Evolutionary conservation across 2,797 vertebrate genomes (phyloP).

Genomic region (Liparis tanakae): DNA sequence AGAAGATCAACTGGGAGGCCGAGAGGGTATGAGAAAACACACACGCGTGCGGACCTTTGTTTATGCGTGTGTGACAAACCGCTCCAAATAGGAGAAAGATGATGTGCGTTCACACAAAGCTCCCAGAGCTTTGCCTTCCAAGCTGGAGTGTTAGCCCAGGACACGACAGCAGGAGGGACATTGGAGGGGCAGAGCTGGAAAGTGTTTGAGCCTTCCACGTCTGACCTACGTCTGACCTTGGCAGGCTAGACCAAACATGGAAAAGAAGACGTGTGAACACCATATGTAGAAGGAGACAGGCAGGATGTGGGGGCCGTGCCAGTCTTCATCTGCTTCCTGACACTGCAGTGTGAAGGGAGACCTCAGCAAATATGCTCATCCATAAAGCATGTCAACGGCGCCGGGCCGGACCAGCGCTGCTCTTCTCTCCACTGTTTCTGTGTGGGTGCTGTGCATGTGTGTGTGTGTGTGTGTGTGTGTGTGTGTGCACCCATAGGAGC

Average conservation of each 20-base stretch:
- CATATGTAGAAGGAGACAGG: constrained; percentile 64
- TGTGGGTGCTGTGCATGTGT: constrained; percentile 23
- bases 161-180: constrained; percentile 53
- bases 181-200: constrained; percentile 42
- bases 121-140: constrained; percentile 44
- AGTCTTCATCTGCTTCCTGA: constrained; percentile 72
- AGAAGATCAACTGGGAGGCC: constrained; percentile 43
- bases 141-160: constrained; percentile 44
- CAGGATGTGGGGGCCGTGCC: constrained; percentile 62
- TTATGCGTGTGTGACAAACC: constrained; percentile 39
- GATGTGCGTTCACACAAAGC: constrained; percentile 45
- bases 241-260: constrained; percentile 55
- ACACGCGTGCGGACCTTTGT: constrained; percentile 5
- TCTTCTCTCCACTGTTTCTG: constrained; percentile 45
- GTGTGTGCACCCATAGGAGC: constrained; percentile 48
- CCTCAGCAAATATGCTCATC: constrained; percentile 69
- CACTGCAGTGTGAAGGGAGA: constrained; percentile 57
- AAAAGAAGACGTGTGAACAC: constrained; percentile 68
- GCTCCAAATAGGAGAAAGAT: constrained; percentile 38
- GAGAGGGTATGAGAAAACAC: constrained; percentile 24
- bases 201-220: constrained; percentile 45
- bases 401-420: constrained; percentile 39
- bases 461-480: constrained; percentile 15
- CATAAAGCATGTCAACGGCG: constrained; percentile 72
- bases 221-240: constrained; percentile 68